Percentiles rank a stretch among this genome's conserved stretches.
phyloP scores from a whole-genome alignment of 2,113 vertebrate genomes.

The Lonchura striata region DNA sequence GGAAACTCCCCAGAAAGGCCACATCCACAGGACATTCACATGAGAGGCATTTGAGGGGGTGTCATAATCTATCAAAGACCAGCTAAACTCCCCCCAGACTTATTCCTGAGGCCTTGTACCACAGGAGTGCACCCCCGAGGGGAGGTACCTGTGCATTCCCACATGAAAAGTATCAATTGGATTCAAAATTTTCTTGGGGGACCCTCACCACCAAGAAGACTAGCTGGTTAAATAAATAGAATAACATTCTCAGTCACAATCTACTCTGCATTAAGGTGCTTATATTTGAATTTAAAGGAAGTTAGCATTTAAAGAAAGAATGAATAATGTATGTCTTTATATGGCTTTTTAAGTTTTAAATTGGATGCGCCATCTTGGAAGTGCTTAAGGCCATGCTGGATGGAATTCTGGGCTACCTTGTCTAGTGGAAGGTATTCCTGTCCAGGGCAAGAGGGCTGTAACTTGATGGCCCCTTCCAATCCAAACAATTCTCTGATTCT shows the following conservation, averaged over 20 bases:
- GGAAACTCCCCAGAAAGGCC: background rate
- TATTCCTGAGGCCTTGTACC: too few species aligned
- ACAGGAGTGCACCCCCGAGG: background rate
- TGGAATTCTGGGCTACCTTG: background rate
- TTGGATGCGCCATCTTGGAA: background rate
- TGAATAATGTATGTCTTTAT: background rate
- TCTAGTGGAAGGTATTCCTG: background rate
- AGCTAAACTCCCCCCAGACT: background rate
- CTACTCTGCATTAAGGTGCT: background rate
- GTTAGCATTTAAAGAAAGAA: background rate
- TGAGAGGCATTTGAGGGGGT: background rate
- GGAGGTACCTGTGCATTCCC: background rate
- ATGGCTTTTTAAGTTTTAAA: background rate
- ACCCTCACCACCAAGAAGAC: background rate
- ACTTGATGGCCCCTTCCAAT: background rate
- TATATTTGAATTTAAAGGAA: background rate
- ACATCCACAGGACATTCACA: accelerated
- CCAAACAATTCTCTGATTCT: background rate
- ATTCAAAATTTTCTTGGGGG: background rate
- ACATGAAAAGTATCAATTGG: too few species aligned
- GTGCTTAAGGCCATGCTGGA: background rate
- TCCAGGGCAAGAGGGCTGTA: background rate
- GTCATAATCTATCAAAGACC: background rate
- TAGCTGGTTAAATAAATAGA: background rate
- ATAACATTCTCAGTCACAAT: background rate